Evolutionary conservation across 2,888 invertebrate species (phyloP), one percentile per base, ranked within the genome.

Genomic region (Synanthedon tipuliformis): DNA sequence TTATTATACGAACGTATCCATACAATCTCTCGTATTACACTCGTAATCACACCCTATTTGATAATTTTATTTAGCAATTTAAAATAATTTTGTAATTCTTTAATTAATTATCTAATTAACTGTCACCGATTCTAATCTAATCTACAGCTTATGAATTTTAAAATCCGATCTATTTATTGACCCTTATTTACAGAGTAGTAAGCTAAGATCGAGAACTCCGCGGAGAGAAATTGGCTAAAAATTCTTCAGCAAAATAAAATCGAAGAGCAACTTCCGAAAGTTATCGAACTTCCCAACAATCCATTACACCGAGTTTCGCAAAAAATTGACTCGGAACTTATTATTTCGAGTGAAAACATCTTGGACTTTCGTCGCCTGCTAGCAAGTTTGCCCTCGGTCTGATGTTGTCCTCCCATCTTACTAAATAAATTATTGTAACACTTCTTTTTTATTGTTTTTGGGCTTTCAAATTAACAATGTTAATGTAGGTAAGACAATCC

Each of bases 231-330:
- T 86, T 85, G 85, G 81, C 83, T 83, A 84, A 85, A 85, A 86
- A 84, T 81, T 84, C 80, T 72, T 75, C 71, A 61, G 78, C 73
- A 76, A 84, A 86, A 84, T 83, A 81, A 84, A 83, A 84, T 81
- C 84, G 78, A 78, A 78, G 80, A 83, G 81, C 82, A 75, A 79
- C 82, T 84, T 86, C 86, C 86, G 81, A 83, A 85, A 87, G 80
- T 87, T 87, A 85, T 87, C 81, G 80, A 83, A 87, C 69, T 85
- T 84, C 63, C 78, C 81, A 81, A 85, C 85, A 87, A 87, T 83
- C 86, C 84, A 86, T 86, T 85, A 86, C 85, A 83, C 83, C 76
- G 77, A 81, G 81, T 85, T 83, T 81, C 73, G 80, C 76, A 81
- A 85, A 85, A 87, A 85, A 84, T 75, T 79, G 66, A 79, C 79